Evolutionary conservation across 1,140 invertebrate species (phyloP).

Genomic region (Nymphalis io): DNA sequence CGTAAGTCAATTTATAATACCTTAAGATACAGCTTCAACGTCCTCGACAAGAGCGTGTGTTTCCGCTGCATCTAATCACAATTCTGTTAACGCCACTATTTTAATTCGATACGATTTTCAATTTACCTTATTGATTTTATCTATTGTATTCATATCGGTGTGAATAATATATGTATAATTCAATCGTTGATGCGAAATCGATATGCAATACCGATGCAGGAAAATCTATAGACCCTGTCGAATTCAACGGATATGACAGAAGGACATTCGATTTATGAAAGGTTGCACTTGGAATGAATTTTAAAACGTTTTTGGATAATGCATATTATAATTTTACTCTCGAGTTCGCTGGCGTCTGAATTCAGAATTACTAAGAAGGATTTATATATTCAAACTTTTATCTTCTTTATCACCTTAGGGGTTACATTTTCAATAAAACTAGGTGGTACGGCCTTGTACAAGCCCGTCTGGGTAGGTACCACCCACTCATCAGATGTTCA

Average conservation of each 20-base stretch:
- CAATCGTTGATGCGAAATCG: conserved; percentile 17
- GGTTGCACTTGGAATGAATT: conserved; percentile 17
- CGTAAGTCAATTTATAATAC: no score
- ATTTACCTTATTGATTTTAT: not conserved
- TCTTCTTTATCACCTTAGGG: no score
- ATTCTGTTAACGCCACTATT: not conserved
- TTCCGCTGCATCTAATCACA: not conserved
- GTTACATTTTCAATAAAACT: no score
- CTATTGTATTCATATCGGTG: conserved; percentile 7
- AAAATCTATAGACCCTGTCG: conserved; percentile 24
- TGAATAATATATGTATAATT: conserved; percentile 21
- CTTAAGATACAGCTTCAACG: no score
- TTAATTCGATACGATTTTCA: conserved; percentile 6
- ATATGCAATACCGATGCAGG: conserved; percentile 16
- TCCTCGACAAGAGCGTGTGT: no score
- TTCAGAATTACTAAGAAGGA: no score
- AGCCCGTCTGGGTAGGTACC: no score
- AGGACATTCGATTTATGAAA: conserved; percentile 23
- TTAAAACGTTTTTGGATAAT: not conserved
- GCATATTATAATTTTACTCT: not conserved
- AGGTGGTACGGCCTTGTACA: no score
- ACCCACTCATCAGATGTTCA: no score
- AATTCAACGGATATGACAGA: conserved; percentile 13
- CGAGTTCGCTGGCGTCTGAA: no score
- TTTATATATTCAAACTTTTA: no score